Base-by-base conservation (phyloP, 2,113 vertebrate species). In the Empidonax traillii region DNA sequence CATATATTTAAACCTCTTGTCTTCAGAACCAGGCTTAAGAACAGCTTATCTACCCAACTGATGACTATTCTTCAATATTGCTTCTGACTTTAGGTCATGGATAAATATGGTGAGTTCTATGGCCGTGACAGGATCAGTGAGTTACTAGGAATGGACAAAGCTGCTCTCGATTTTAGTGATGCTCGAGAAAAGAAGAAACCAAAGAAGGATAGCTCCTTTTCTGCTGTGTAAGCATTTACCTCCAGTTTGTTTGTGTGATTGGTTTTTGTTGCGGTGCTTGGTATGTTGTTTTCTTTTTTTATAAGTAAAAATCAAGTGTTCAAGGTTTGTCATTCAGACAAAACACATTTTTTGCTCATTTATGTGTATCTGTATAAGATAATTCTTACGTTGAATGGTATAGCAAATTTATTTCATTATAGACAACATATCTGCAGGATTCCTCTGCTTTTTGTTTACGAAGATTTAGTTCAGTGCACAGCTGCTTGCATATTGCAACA, bases 81-180 rank as follows among this genome's bases (percentile, higher is more conserved):
- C 35, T 90, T 46, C 53, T 56, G 33, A 56, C 12, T 79, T 75
- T 93, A 99, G 99, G 99, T 99, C 61, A 99, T 99, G 99, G 99
- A 99, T 97, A 99, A 99, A 89, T 99, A 99, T 4, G 99, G 99
- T 14, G 99, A 99, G 88, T 99, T 99, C 96, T 99, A 99, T 18
- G 99, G 99, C 27, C 98, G 99, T 75, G 99, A 99, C 85, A 98
- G 99, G 73, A 99, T 99, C 97, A 99, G 99, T 31, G 99, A 99
- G 90, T 96, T 99, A 58, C 97, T 99, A 9, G 99, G 99, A 79
- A 98, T 99, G 99, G 99, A 99, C 95, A 99, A 99, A 95, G 99
- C 99, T 16, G 99, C 99, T 15, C 97, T 99, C 61, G 99, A 99
- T 98, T 99, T 99, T 95, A 99, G 99, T 25, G 98, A 99, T 18